Conservation (phyloP, 2,113 vertebrate species). For the Elephas maximus region DNA sequence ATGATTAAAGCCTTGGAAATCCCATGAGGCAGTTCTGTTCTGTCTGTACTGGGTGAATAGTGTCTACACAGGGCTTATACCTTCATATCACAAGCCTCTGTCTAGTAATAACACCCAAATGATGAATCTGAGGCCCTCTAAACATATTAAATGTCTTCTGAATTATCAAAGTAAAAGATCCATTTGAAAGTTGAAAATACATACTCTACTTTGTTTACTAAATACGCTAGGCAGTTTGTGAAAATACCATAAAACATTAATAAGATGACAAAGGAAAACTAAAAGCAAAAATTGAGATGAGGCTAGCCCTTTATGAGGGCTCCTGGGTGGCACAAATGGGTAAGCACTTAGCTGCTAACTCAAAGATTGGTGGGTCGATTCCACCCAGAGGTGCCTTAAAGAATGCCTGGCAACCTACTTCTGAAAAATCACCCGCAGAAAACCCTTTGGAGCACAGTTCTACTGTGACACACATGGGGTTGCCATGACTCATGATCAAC, state of each 20-base stretch:
- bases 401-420: not conserved
- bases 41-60: not conserved
- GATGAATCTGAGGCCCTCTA: not conserved
- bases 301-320: not conserved
- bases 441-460: not conserved
- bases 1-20: no score
- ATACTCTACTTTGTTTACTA: not conserved
- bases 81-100: not conserved
- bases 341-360: not conserved
- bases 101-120: not conserved
- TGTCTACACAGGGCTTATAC: not conserved
- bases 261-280: not conserved
- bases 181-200: conserved; percentile 4
- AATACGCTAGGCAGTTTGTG: not conserved
- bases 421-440: not conserved
- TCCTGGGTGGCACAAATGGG: not conserved
- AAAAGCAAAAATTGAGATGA: not conserved
- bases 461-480: not conserved
- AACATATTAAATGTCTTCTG: not conserved
- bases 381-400: not conserved
- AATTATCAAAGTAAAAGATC: not conserved
- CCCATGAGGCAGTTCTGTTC: no score
- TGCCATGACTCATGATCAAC: not conserved
- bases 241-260: not conserved
- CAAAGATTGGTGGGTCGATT: not conserved